These are phyloP conservation scores for Eleginops maclovinus DNA, from an alignment of 2,113 vertebrate genomes.

Conservation along the genomic window DNA sequence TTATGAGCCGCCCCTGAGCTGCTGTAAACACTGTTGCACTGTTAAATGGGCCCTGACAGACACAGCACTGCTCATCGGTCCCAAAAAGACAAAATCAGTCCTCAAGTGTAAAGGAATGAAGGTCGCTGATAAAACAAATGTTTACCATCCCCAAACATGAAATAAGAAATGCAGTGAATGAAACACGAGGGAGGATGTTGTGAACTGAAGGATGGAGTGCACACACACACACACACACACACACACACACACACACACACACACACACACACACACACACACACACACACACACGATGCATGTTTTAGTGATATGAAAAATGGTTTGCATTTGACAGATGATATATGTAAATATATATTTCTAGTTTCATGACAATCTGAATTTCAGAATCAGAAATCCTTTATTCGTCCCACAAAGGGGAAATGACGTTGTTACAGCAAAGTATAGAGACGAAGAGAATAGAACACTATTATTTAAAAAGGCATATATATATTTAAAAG, in stretches of 20 bases:
- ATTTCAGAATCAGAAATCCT: too few species aligned
- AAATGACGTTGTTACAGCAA: too few species aligned
- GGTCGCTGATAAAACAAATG: conserved; percentile 48
- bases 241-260: too few species aligned
- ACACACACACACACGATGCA: too few species aligned
- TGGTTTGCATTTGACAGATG: too few species aligned
- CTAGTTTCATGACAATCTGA: conserved; percentile 3
- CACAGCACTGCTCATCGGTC: conserved; percentile 33
- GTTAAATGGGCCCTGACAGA: conserved; percentile 66
- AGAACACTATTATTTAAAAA: too few species aligned
- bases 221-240: too few species aligned
- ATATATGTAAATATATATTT: conserved; percentile 5
- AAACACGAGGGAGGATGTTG: neutral
- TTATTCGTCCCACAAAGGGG: too few species aligned
- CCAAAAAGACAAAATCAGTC: conserved; percentile 31
- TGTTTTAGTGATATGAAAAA: neutral
- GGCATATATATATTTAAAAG: too few species aligned
- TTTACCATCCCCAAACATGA: conserved; percentile 10
- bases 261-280: too few species aligned
- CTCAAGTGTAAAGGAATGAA: conserved; percentile 44
- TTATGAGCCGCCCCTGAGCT: conserved; percentile 40
- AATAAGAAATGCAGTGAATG: conserved; percentile 23
- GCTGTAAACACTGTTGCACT: conserved; percentile 34
- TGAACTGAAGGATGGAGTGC: conserved; percentile 3
- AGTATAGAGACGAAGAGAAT: too few species aligned